Conservation (phyloP, 2,797 vertebrate genomes). For the Eleutherodactylus coqui region DNA sequence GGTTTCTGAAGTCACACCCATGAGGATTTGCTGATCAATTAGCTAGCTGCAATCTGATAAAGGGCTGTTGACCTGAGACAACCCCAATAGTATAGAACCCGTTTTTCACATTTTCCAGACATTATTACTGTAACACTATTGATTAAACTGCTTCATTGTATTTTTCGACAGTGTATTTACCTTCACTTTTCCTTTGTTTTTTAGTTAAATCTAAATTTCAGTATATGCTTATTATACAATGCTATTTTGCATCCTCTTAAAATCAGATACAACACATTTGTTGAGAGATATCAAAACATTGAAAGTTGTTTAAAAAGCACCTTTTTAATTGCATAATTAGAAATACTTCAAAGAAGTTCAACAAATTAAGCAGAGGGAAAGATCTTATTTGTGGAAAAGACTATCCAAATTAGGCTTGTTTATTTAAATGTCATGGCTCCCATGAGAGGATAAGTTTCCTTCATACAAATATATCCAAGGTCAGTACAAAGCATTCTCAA, state of each 20-base stretch:
- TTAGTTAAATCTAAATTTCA: background rate
- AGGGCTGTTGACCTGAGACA: background rate
- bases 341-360: conserved; percentile 30
- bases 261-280: background rate
- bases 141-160: background rate
- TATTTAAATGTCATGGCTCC: conserved; percentile 25
- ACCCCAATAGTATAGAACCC: background rate
- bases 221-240: background rate
- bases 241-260: background rate
- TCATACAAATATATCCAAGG: conserved; percentile 48
- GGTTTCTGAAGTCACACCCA: too few relatives aligned
- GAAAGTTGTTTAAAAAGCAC: background rate
- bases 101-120: background rate
- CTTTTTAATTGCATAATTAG: conserved; percentile 36
- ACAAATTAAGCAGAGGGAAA: conserved; percentile 37
- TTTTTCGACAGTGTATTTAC: background rate
- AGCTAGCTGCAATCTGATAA: background rate
- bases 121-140: background rate
- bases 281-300: background rate
- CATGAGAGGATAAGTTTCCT: conserved; percentile 42
- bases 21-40: too few relatives aligned
- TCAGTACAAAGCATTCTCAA: conserved; percentile 50
- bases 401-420: conserved; percentile 43
- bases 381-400: conserved; percentile 43
- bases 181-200: background rate